These are phyloP conservation scores for Anthopleura xanthogrammica DNA, from an alignment of 92 coral and sea anemone species.

Conservation along the genomic window DNA sequence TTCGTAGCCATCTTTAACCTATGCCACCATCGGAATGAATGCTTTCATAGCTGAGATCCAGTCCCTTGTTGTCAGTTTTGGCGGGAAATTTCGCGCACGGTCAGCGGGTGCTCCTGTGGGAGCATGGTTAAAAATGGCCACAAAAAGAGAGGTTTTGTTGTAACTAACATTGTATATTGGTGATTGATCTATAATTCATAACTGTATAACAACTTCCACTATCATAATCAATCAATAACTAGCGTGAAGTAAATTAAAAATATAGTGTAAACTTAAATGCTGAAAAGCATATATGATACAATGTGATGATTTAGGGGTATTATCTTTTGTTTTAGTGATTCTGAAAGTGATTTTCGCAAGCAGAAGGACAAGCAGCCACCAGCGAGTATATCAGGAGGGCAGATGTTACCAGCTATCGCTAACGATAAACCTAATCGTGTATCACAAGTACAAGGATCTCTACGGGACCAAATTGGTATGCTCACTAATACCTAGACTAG, in stretches of 20 bases:
- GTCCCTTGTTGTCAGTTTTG: background rate
- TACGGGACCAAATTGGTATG: slow-evolving; percentile 62
- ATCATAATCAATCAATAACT: background rate
- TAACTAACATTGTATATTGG: background rate
- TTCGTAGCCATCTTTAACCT: background rate
- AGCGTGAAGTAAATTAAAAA: background rate
- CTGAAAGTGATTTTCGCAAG: slow-evolving; percentile 51
- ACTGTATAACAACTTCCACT: background rate
- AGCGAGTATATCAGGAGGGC: slow-evolving; percentile 41
- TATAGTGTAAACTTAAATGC: too few relatives aligned
- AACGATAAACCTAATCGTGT: slow-evolving; percentile 57
- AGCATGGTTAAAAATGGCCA: background rate
- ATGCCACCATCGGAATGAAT: background rate
- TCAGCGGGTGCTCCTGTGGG: background rate
- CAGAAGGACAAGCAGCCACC: slow-evolving; percentile 45
- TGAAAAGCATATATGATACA: background rate
- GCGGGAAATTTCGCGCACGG: background rate
- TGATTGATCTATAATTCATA: background rate
- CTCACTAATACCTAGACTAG: too few relatives aligned
- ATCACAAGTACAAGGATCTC: slow-evolving; percentile 65
- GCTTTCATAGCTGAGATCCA: background rate
- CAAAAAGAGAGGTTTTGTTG: background rate
- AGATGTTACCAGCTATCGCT: slow-evolving; percentile 64
- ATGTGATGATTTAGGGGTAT: background rate
- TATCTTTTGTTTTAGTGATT: slow-evolving; percentile 41